Conservation (phyloP, 2,113 vertebrate genomes). For the Phylloscopus trochiloides region DNA sequence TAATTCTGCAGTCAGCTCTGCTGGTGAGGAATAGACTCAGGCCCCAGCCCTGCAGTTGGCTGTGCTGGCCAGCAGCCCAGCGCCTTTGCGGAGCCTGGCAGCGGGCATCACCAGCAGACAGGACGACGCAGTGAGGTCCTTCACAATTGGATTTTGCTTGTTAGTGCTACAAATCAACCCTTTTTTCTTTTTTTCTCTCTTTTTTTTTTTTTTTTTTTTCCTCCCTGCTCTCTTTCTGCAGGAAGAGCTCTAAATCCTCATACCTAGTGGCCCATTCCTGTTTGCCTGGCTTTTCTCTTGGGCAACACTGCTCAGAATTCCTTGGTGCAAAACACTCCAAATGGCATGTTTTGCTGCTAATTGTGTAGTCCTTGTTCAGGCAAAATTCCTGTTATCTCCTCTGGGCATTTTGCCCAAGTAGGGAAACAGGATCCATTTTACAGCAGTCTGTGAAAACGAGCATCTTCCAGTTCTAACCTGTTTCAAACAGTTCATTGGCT, state of each 20-base stretch:
- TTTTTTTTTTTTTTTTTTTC: neutral
- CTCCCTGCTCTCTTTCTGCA: rapidly evolving
- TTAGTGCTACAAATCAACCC: neutral
- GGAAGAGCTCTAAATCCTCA: neutral
- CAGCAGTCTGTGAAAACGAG: neutral
- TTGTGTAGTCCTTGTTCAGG: neutral
- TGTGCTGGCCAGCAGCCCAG: neutral
- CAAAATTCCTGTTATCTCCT: slow-evolving; percentile 1
- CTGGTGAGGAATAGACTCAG: neutral
- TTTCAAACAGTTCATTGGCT: neutral
- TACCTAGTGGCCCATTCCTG: neutral
- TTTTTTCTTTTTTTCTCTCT: neutral
- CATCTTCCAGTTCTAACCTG: neutral
- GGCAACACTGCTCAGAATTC: neutral
- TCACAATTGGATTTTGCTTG: neutral
- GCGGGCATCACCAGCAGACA: neutral
- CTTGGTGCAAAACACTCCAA: neutral
- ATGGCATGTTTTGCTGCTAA: neutral
- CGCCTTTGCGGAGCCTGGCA: neutral
- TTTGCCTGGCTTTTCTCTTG: neutral
- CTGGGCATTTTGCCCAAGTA: slow-evolving; percentile 6
- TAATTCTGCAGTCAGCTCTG: slow-evolving; percentile 44
- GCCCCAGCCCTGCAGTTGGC: neutral
- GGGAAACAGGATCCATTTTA: neutral
- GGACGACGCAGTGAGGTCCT: neutral